Base-by-base conservation (phyloP, 2,797 vertebrate species). In the Mus spretus region DNA sequence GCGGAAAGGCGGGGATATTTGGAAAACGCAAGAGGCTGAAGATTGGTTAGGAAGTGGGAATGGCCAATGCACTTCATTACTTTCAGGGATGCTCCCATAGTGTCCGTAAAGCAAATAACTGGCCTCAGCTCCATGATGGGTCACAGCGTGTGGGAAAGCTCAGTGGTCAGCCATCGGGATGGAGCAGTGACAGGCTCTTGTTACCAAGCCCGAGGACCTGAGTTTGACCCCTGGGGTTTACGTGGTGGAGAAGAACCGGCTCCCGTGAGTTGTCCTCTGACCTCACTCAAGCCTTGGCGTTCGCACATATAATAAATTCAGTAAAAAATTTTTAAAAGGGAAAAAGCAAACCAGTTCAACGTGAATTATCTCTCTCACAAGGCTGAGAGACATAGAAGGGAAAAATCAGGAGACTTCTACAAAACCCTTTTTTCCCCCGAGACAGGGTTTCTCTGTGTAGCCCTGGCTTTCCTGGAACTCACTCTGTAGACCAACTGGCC, bases 281-380 rank as follows among this genome's bases (percentile, higher is more conserved):
- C 37, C 10, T 57, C 67, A 53, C 31, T 3, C 63, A 85, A 6
- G 44, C 63, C 44, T 53, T 53, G 24, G 44, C 17, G 3, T 9
- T 19, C 14, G 1, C 63, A 50, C 19, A n/a, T 1, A 4, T 15
- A 47, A 8, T 22, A 85, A 63, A 65, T 50, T 20, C 31, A 67
- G 10, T 14, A 67, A 67, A 20, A 20, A 1, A 8, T 47, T 67
- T 85, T 65, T 61, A 24, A 50, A 85, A 50, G 50, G 59, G n/a
- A 89, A 90, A 65, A 47, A 19, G 31, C 47, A 67, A 85, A 24
- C 19, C 44, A n/a, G 26, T 47, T 85, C 88, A 94, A 1, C 77
- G 79, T 15, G 82, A 67, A 70, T 87, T 31, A 44, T n/a, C n/a
- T 44, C 85, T 91, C 92, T 94, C 9, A 88, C 63, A 37, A 86